These are phyloP conservation scores for Lasioglossum pauxillum DNA, from an alignment of 2,888 invertebrate species.

Conservation along the genomic window DNA sequence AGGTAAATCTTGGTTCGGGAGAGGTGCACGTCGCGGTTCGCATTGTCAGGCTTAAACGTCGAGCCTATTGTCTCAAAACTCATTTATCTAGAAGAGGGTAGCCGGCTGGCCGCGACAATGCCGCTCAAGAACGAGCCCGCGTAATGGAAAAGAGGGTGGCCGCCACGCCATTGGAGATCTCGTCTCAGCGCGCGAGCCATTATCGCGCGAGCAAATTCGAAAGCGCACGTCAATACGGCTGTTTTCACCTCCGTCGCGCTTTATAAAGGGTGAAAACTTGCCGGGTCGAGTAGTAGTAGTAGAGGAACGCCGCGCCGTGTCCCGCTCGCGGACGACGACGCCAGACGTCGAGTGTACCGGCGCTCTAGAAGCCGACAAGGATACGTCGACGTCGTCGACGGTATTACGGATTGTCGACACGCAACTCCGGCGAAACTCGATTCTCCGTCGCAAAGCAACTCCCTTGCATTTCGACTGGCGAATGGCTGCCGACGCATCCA, in stretches of 20 bases:
- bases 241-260: slow-evolving; percentile 39
- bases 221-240: slow-evolving; percentile 49
- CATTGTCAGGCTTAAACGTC: slow-evolving; percentile 60
- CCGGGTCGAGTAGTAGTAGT: slow-evolving; percentile 18
- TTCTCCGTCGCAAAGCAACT: not conserved
- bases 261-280: slow-evolving; percentile 47
- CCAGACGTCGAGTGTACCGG: slow-evolving; percentile 27
- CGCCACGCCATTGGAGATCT: slow-evolving; percentile 35
- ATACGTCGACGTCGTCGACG: slow-evolving; percentile 42
- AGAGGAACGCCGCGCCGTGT: not conserved
- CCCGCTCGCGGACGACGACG: slow-evolving; percentile 8
- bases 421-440: slow-evolving; percentile 65
- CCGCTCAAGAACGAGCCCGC: slow-evolving; percentile 58
- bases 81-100: slow-evolving; percentile 68
- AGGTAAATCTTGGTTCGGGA: not conserved
- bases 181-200: slow-evolving; percentile 10
- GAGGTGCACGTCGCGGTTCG: not conserved
- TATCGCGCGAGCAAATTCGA: slow-evolving; percentile 26
- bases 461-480: not conserved
- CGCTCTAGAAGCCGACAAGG: not conserved
- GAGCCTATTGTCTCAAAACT: slow-evolving; percentile 68
- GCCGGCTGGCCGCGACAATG: slow-evolving; percentile 61
- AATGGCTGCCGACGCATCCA: slow-evolving; percentile 52
- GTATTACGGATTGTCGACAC: slow-evolving; percentile 61
- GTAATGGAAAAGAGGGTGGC: slow-evolving; percentile 55